These are phyloP conservation scores for Anisognathus igniventris DNA, from an alignment of 2,797 vertebrate species.

Conservation along the genomic window DNA sequence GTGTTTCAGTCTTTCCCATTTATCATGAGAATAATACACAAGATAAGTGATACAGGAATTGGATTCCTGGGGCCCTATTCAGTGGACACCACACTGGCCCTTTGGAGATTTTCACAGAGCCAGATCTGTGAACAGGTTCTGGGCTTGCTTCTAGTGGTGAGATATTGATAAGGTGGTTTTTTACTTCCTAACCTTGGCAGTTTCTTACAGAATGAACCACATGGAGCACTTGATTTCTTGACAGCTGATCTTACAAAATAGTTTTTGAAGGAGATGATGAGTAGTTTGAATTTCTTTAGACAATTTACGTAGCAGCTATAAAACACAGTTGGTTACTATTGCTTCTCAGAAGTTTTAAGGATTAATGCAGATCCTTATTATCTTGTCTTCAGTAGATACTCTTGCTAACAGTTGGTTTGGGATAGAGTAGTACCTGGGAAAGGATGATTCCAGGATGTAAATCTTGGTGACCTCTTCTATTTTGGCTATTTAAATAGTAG, in stretches of 20 bases:
- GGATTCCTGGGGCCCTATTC: not conserved
- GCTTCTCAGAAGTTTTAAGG: not conserved
- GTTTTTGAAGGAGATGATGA: not conserved
- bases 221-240: not conserved
- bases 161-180: not conserved
- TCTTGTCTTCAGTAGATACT: not conserved
- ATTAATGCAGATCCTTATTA: not conserved
- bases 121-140: not conserved
- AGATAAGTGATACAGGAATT: not conserved
- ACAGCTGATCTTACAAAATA: not conserved
- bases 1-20: not conserved
- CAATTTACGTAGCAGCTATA: not conserved
- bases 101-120: not conserved
- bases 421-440: not conserved
- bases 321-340: not conserved
- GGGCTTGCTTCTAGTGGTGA: not conserved
- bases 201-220: not conserved
- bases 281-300: not conserved
- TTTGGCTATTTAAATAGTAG: not conserved
- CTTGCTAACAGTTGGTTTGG: not conserved
- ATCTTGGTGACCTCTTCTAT: not conserved
- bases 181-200: not conserved
- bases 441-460: not conserved
- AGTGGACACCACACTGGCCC: not conserved
- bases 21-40: not conserved